Evolutionary conservation across 2,888 invertebrate species (phyloP).

Genomic region (Slavum lentiscoides): DNA sequence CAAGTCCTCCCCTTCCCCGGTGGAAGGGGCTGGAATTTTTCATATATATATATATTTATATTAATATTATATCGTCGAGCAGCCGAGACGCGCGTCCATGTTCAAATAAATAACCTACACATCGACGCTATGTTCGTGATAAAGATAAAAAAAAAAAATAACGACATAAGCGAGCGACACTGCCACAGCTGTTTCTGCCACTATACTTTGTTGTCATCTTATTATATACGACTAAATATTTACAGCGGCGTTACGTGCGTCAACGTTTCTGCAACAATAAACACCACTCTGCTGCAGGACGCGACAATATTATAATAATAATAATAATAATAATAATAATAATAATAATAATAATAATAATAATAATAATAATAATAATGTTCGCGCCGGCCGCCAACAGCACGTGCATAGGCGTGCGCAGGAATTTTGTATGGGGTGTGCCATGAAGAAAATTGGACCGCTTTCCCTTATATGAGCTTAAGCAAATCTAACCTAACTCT

Average conservation of each 20-base stretch:
- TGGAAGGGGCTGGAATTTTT: too few species aligned
- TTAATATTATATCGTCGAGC: background rate
- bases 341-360: background rate
- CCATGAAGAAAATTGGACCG: too few species aligned
- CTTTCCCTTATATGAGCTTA: too few species aligned
- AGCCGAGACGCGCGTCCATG: background rate
- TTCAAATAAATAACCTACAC: background rate
- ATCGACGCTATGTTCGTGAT: background rate
- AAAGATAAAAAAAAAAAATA: background rate
- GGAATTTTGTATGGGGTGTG: too few species aligned
- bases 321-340: too few species aligned
- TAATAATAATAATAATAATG: constrained; percentile 1
- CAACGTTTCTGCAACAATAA: constrained; percentile 7
- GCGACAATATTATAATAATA: constrained; percentile 16
- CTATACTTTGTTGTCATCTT: background rate
- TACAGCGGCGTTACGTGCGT: background rate
- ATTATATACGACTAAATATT: constrained; percentile 31
- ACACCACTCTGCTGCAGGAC: background rate
- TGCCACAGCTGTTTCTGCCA: constrained; percentile 30
- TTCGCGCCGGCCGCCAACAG: constrained; percentile 24
- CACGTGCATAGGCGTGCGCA: too few species aligned
- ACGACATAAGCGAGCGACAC: background rate
- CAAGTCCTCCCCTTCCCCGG: too few species aligned
- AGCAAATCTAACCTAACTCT: too few species aligned
- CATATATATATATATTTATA: too few species aligned